phyloP scores from a whole-genome alignment of 2,888 invertebrate genomes.

The Agrochola lychnidis region DNA sequence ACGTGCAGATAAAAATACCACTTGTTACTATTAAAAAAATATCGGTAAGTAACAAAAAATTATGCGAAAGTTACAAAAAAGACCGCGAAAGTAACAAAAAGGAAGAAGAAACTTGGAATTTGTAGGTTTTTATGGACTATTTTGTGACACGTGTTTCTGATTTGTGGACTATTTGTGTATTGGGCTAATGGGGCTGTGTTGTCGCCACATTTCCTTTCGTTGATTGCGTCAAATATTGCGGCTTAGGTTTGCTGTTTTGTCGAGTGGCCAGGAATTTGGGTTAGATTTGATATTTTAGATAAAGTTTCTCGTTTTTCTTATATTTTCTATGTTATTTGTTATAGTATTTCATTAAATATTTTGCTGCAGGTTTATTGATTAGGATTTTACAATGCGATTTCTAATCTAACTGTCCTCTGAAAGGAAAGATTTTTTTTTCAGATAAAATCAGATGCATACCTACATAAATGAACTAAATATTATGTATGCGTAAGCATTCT shows the following conservation, averaged over 20 bases:
- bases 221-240: slow-evolving; percentile 81
- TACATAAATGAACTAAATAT: background rate
- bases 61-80: slow-evolving; percentile 57
- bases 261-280: slow-evolving; percentile 56
- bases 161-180: slow-evolving; percentile 76
- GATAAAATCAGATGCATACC: background rate
- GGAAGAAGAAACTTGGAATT: slow-evolving; percentile 59
- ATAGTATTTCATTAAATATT: background rate
- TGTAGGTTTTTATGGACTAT: slow-evolving; percentile 64
- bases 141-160: slow-evolving; percentile 85
- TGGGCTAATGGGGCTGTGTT: slow-evolving; percentile 83
- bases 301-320: background rate
- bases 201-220: slow-evolving; percentile 82
- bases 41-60: slow-evolving; percentile 54
- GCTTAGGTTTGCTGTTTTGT: slow-evolving; percentile 63
- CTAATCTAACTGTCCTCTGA: no score
- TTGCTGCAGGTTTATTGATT: background rate
- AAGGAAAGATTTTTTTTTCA: background rate
- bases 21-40: slow-evolving; percentile 74
- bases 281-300: slow-evolving; percentile 39
- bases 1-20: slow-evolving; percentile 81
- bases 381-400: background rate
- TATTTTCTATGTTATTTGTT: background rate
- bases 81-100: slow-evolving; percentile 71
- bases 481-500: background rate